Percentiles rank a stretch among this genome's conserved stretches.
Evolutionary conservation across 2,888 invertebrate genomes (phyloP).

Genomic region (Oegoconia quadripuncta): DNA sequence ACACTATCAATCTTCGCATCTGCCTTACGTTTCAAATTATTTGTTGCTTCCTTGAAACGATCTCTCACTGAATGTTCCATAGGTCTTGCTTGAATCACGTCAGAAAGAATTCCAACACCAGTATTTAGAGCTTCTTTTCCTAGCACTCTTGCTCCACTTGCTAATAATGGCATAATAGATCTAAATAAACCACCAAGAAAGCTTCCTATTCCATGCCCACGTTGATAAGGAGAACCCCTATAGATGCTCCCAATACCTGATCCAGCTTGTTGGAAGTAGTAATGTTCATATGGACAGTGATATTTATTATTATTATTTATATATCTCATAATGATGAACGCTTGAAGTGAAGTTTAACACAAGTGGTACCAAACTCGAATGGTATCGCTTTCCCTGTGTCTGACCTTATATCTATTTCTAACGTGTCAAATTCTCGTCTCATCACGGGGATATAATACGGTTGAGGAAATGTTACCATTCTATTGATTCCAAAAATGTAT

Average conservation of each 20-base stretch:
- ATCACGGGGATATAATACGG: constrained; percentile 28
- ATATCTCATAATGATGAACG: no score
- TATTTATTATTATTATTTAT: constrained; percentile 17
- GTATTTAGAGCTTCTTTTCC: constrained; percentile 28
- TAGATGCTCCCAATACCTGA: constrained; percentile 27
- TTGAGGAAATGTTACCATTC: constrained; percentile 25
- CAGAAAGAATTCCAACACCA: constrained; percentile 24
- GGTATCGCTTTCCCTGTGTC: constrained; percentile 26
- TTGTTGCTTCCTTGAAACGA: constrained; percentile 16
- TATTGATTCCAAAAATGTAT: constrained; percentile 24
- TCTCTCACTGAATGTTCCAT: constrained; percentile 14
- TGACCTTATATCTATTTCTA: constrained; percentile 35
- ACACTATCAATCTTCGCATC: constrained; percentile 20
- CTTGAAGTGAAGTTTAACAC: constrained; percentile 28
- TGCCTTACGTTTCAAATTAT: constrained; percentile 24
- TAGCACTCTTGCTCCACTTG: constrained; percentile 24
- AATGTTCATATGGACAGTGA: constrained; percentile 25
- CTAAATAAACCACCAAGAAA: constrained; percentile 25
- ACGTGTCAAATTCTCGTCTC: constrained; percentile 31
- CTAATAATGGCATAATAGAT: constrained; percentile 25
- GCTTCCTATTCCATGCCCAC: constrained; percentile 22
- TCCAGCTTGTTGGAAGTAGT: constrained; percentile 26
- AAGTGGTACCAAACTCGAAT: constrained; percentile 30
- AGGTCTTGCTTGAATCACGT: constrained; percentile 19
- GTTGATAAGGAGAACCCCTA: constrained; percentile 21